Base-by-base conservation (phyloP, 2,888 invertebrate species). In the Abscondita cerata region DNA sequence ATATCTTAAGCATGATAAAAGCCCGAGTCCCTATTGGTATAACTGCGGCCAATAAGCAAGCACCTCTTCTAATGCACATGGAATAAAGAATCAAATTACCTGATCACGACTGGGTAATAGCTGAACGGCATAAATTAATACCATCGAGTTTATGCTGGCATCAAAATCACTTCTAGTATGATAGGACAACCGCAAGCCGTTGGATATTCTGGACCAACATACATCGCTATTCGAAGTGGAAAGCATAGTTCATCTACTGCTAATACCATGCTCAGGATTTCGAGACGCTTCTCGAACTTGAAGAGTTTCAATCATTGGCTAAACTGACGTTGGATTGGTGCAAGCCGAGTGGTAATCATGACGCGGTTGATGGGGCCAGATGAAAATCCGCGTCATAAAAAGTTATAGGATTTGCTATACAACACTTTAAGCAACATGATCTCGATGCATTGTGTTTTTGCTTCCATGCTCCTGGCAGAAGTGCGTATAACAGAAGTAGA, bases 141-240 rank as follows among this genome's bases (percentile, higher is more conserved):
- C 69, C 70, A 40, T 40, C 63, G n/a, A n/a, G 68, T 72, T 6
- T 70, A 70, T 59, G 70, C 66, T 38, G 53, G 55, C 34, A 65
- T 61, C 36, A 31, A 20, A 36, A 69, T 78, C 4, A 68, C 70
- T 41, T 46, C 50, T 15, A 67, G 72, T 63, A 66, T 59, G 34
- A 40, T 70, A 61, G 74, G 75, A 48, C 62, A 69, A 44, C 68
- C 71, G 59, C 57, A 76, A 70, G 75, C 76, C 48, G 77, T 80
- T 20, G 41, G 36, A 48, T 78, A 76, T 67, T 73, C 72, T 57
- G 76, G n/a, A n/a, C n/a, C n/a, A 52, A 78, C 78, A 40, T 78
- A 72, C 60, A 63, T 75, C 36, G 68, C 69, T 50, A 73, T 80
- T 12, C 51, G 64, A 47, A 64, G 63, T 61, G 68, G 65, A 52